These are phyloP conservation scores for Lepidochitona cinerea DNA, from an alignment of 2,888 invertebrate species.

Conservation along the genomic window DNA sequence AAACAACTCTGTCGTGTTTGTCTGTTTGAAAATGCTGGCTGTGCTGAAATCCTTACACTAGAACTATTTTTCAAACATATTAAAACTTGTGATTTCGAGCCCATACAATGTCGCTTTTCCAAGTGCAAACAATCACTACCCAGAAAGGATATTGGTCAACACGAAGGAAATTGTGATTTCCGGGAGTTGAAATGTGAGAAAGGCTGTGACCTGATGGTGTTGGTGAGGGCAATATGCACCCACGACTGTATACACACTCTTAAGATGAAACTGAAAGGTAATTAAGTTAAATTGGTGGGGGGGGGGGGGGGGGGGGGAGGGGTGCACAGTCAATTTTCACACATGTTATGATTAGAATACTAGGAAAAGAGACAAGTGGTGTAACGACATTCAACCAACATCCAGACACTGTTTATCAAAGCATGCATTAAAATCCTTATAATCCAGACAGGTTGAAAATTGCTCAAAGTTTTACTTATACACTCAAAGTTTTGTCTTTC, in stretches of 20 bases:
- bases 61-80: conserved; percentile 52
- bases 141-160: conserved; percentile 97
- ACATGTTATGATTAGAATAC: too few species aligned
- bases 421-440: too few species aligned
- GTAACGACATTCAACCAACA: too few species aligned
- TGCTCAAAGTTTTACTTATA: too few species aligned
- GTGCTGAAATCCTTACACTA: conserved; percentile 43
- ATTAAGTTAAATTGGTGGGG: too few species aligned
- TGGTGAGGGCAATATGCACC: conserved; percentile 32
- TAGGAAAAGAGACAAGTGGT: too few species aligned
- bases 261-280: conserved; percentile 46
- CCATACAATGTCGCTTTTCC: conserved; percentile 42
- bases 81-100: conserved; percentile 49
- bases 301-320: too few species aligned
- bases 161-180: conserved; percentile 90
- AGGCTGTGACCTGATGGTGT: conserved; percentile 53
- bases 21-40: conserved; percentile 53
- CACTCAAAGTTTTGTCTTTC: too few species aligned
- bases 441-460: too few species aligned
- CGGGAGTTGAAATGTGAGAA: conserved; percentile 47
- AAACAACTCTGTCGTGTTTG: conserved; percentile 53
- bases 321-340: too few species aligned
- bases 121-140: conserved; percentile 72
- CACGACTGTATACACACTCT: conserved; percentile 55
- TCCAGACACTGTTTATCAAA: too few species aligned